These are phyloP conservation scores for Triops cancriformis DNA, from an alignment of 1,140 invertebrate genomes.

Conservation along the genomic window DNA sequence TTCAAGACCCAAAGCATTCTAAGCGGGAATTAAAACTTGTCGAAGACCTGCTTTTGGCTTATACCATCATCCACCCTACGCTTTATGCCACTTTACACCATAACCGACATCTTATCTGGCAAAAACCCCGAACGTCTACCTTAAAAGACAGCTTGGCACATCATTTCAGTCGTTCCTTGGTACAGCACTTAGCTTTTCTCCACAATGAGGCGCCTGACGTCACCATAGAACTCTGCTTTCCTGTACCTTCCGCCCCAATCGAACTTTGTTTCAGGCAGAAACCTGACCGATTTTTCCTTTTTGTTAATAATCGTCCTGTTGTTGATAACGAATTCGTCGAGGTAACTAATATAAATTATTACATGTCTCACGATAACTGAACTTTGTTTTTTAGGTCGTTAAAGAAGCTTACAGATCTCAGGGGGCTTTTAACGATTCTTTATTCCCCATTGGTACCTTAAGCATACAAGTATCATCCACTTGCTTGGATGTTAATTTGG, in stretches of 20 bases:
- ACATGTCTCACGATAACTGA: neutral
- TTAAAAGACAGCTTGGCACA: conserved; percentile 43
- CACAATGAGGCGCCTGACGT: neutral
- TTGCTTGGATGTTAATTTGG: conserved; percentile 53
- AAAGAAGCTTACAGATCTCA: conserved; percentile 33
- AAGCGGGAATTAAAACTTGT: conserved; percentile 51
- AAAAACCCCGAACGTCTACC: conserved; percentile 43
- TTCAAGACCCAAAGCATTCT: conserved; percentile 43
- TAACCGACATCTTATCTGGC: conserved; percentile 48
- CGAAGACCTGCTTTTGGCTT: conserved; percentile 48
- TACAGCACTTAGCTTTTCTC: conserved; percentile 26
- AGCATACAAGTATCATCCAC: conserved; percentile 42
- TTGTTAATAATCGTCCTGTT: conserved; percentile 52
- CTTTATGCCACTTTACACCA: conserved; percentile 46
- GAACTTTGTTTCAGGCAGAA: conserved; percentile 35
- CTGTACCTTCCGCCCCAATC: conserved; percentile 31
- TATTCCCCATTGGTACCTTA: conserved; percentile 43
- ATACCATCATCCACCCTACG: conserved; percentile 46
- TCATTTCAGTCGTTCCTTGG: conserved; percentile 41
- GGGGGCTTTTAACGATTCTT: conserved; percentile 31
- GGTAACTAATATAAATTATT: conserved; percentile 37
- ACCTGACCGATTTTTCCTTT: conserved; percentile 39
- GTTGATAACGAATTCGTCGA: conserved; percentile 49
- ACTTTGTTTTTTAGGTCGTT: conserved; percentile 39
- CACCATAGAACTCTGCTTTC: conserved; percentile 32